Evolutionary conservation across 92 coral and sea anemone genomes (phyloP).

Genomic region (Epizoanthus scotinus): DNA sequence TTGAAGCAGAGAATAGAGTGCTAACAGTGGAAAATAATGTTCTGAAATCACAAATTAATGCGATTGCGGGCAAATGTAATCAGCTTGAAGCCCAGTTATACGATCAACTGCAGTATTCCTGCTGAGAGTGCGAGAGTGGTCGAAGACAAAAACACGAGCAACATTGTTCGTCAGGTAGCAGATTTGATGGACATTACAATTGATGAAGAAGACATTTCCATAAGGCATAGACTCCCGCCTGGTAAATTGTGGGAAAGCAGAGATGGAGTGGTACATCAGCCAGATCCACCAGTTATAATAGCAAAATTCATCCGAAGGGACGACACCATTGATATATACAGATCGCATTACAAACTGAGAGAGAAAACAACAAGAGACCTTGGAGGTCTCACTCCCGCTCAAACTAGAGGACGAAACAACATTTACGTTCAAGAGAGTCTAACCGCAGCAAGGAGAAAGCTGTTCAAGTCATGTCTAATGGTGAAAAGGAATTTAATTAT

Average conservation of each 20-base stretch:
- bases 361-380: slow-evolving; percentile 26
- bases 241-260: slow-evolving; percentile 9
- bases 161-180: slow-evolving; percentile 17
- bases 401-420: background rate
- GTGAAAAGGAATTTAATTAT: slow-evolving; percentile 21
- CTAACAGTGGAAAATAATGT: background rate
- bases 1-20: background rate
- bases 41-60: background rate
- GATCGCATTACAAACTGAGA: slow-evolving; percentile 13
- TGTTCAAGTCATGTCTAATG: slow-evolving; percentile 33
- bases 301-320: slow-evolving; percentile 33
- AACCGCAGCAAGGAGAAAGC: background rate
- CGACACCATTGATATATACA: slow-evolving; percentile 21
- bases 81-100: slow-evolving; percentile 14
- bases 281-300: slow-evolving; percentile 25
- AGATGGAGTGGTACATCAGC: background rate
- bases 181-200: slow-evolving; percentile 12
- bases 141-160: background rate
- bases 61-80: no score
- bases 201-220: slow-evolving; percentile 24
- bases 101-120: slow-evolving; percentile 2
- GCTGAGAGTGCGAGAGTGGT: background rate
- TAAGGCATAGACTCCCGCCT: slow-evolving; percentile 27
- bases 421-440: slow-evolving; percentile 1
- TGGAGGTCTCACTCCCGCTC: slow-evolving; percentile 2